Evolutionary conservation across 2,797 vertebrate species (phyloP), one percentile per base, ranked within the genome.

Genomic region (Spizella passerina): DNA sequence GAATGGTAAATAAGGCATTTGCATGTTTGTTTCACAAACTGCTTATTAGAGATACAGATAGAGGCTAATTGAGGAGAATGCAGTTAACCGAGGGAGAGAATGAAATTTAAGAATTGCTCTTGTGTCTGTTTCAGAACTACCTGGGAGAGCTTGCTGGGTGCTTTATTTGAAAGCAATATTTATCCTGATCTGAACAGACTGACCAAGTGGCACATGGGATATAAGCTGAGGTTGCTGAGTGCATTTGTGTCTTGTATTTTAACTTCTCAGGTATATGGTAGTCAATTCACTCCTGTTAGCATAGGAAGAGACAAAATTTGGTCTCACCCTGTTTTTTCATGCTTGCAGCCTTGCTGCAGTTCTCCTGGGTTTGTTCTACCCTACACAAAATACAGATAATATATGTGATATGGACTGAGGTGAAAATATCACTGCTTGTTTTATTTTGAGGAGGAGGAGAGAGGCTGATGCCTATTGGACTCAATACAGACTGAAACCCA

Each of bases 161-260:
- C 43, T 94, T 91, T 49, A 80, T 49, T 41, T 92, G 72, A 81
- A 77, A 78, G 16, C 73, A 71, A 24, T 79, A 29, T 88, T 81
- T 69, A 50, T 79, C 66, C 72, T 43, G 23, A 71, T 81, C 38
- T 71, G 79, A 60, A 70, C 30, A 71, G 73, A 59, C 49, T 3
- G 14, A 30, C 52, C 86, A 30, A 23, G 24, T 49, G 77, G 34
- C 36, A 69, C 57, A 12, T 13, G 30, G 39, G 15, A 47, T 73
- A 30, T 36, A 43, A 30, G 22, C 1, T 47, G 44, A 88, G 14
- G 68, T 49, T 87, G 65, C 32, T 69, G 73, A 59, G 34, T 44
- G 52, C 47, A 30, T 76, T 81, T 82, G 30, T 49, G 53, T 65
- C 53, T 65, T 57, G 50, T 56, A 21, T 78, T 73, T 82, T 21